phyloP scores from a whole-genome alignment of 2,113 vertebrate genomes.

The Columba janthina region DNA sequence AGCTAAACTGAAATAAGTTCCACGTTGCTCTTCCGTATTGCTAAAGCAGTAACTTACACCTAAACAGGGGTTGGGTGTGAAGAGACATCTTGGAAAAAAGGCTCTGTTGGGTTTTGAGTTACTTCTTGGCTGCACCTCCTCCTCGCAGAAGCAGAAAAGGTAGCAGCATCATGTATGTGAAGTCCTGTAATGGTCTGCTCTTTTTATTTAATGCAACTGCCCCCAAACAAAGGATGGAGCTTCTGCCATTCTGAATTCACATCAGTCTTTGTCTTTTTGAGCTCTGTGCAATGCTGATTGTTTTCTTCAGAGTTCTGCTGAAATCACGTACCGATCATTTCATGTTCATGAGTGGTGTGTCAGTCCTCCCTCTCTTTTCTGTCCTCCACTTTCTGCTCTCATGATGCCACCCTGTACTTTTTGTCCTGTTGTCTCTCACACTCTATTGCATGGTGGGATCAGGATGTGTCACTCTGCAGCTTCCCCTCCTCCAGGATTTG shows the following conservation, averaged over 20 bases:
- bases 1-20: neutral
- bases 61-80: neutral
- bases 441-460: constrained; percentile 21
- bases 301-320: neutral
- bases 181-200: neutral
- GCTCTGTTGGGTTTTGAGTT: neutral
- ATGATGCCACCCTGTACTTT: constrained; percentile 16
- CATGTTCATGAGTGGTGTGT: neutral
- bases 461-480: constrained; percentile 44
- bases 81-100: neutral
- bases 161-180: neutral
- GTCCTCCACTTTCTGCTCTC: constrained; percentile 29
- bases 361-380: constrained; percentile 14
- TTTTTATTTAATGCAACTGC: neutral
- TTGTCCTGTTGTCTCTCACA: neutral
- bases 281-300: neutral
- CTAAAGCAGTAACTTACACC: constrained; percentile 43
- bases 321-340: neutral
- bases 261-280: neutral
- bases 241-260: neutral
- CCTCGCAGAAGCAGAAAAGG: neutral
- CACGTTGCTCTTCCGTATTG: neutral
- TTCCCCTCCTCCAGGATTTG: constrained; percentile 56
- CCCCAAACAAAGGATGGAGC: constrained; percentile 11
- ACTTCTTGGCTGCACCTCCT: neutral